A percentile compares a stretch with the other conserved stretches of the same genome.
Conservation (phyloP, 2,797 vertebrate genomes). For the Oreortyx pictus region DNA sequence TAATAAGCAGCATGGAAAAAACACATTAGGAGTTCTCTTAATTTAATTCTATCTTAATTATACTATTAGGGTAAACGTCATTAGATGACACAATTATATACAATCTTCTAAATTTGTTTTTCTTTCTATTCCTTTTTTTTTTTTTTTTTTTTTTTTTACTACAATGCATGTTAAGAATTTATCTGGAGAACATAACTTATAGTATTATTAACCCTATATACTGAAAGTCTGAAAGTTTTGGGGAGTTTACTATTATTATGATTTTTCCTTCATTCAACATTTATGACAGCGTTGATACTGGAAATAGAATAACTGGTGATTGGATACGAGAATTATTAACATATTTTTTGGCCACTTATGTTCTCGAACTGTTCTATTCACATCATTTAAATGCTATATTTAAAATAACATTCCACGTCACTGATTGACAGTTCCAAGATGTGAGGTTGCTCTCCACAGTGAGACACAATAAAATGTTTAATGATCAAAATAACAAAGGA, state of each 20-base stretch:
- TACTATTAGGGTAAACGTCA: slow-evolving; percentile 51
- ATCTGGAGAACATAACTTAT: neutral
- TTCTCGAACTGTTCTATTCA: neutral
- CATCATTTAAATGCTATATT: neutral
- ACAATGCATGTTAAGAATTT: neutral
- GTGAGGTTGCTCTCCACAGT: neutral
- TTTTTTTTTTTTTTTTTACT: too few relatives aligned
- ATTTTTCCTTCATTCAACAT: neutral
- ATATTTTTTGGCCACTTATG: neutral
- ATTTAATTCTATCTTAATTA: slow-evolving; percentile 57
- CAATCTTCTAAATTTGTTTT: neutral
- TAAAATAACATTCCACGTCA: neutral
- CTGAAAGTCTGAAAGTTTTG: neutral
- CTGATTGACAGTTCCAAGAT: neutral
- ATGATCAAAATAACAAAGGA: neutral
- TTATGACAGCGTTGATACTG: neutral
- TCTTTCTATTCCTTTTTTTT: too few relatives aligned
- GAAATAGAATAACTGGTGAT: neutral
- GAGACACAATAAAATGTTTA: neutral
- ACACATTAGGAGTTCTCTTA: slow-evolving; percentile 23
- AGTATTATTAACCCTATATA: neutral
- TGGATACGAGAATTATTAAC: neutral
- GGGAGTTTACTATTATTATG: neutral
- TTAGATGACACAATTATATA: slow-evolving; percentile 36
- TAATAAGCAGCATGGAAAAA: slow-evolving; percentile 46